Evolutionary conservation across 2,888 invertebrate genomes (phyloP).

Genomic region (Oscheius sp.): DNA sequence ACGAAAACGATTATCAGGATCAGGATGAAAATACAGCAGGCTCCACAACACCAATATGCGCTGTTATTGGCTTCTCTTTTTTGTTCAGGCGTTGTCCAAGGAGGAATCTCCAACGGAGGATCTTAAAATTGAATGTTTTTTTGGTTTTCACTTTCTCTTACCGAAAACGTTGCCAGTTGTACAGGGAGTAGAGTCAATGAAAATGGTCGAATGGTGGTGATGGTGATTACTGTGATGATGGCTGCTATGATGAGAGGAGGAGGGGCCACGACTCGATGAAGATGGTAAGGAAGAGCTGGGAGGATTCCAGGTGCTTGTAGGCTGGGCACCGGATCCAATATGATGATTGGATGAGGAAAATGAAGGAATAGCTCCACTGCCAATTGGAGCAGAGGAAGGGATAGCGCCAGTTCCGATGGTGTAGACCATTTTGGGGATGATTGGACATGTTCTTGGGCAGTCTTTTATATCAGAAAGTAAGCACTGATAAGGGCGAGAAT

Average conservation of each 20-base stretch:
- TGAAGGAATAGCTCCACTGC: background rate
- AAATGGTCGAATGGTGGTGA: no score
- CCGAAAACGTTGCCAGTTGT: no score
- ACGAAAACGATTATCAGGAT: no score
- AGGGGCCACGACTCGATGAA: background rate
- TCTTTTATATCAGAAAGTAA: background rate
- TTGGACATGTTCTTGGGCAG: background rate
- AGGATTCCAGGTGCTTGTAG: background rate
- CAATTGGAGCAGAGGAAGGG: background rate
- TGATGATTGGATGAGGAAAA: background rate
- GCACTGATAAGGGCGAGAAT: background rate
- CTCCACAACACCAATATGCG: no score
- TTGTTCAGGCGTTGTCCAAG: no score
- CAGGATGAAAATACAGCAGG: no score
- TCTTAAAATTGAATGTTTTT: no score
- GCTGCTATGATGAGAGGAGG: background rate
- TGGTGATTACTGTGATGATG: no score
- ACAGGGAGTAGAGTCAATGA: no score
- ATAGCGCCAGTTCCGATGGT: constrained; percentile 4
- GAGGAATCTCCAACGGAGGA: no score
- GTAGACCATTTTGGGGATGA: background rate
- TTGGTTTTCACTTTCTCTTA: no score
- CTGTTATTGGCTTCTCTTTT: no score
- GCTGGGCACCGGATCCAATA: background rate
- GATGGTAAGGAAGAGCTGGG: constrained; percentile 2